phyloP scores from a whole-genome alignment of 2,113 vertebrate genomes.

The Pelobates fuscus region DNA sequence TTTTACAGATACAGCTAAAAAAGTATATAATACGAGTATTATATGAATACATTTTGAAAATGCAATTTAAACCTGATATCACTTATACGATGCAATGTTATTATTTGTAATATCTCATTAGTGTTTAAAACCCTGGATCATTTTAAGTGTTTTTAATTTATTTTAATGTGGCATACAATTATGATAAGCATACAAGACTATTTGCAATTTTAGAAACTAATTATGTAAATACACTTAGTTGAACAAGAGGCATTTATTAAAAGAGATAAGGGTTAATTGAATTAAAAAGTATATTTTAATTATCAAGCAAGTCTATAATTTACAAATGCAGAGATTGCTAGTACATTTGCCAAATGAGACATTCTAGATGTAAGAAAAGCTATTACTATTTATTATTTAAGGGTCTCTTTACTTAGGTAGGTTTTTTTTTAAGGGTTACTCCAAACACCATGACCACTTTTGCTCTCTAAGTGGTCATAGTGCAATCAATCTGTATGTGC shows the following conservation, averaged over 20 bases:
- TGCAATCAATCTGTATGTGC: no score
- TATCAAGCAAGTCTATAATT: no score
- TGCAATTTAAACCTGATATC: neutral
- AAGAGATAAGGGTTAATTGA: conserved; percentile 30
- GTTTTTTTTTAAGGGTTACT: no score
- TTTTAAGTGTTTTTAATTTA: conserved; percentile 26
- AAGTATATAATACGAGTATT: neutral
- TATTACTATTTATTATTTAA: no score
- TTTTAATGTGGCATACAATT: conserved; percentile 29
- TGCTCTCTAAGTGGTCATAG: no score
- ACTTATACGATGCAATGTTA: neutral
- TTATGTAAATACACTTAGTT: conserved; percentile 35
- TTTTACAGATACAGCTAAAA: neutral
- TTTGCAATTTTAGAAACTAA: conserved; percentile 29
- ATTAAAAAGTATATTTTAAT: no score
- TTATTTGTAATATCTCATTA: conserved; percentile 16
- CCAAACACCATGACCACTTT: no score
- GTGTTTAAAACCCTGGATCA: conserved; percentile 12
- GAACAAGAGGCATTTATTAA: conserved; percentile 16
- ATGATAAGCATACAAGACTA: conserved; percentile 8
- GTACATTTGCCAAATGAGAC: no score
- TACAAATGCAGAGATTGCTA: no score
- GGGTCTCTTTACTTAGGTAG: no score
- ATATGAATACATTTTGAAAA: neutral
- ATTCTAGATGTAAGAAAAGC: no score